Evolutionary conservation across 2,888 invertebrate genomes (phyloP).

Genomic region (Malthinus seriepunctatus): DNA sequence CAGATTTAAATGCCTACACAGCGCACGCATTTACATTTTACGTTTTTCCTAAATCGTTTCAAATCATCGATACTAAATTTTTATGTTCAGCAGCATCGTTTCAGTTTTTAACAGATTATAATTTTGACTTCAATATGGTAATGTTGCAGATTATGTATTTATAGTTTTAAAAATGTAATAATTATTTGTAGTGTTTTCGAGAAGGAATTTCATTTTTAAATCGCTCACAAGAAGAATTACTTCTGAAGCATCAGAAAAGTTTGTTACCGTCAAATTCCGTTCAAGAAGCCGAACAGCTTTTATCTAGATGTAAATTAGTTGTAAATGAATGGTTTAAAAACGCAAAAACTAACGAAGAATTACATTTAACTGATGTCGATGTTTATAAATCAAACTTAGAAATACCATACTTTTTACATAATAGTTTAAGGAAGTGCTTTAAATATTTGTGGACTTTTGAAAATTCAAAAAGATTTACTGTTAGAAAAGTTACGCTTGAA

Average conservation of each 20-base stretch:
- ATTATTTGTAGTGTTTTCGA: slow-evolving; percentile 63
- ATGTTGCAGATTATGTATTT: not conserved
- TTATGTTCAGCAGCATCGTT: slow-evolving; percentile 66
- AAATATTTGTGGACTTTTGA: slow-evolving; percentile 48
- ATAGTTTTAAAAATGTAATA: not conserved
- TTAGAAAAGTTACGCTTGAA: slow-evolving; percentile 47
- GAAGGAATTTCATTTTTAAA: slow-evolving; percentile 71
- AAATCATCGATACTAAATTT: slow-evolving; percentile 63
- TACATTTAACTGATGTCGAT: slow-evolving; percentile 39
- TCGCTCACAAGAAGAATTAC: slow-evolving; percentile 56
- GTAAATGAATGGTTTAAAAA: slow-evolving; percentile 50
- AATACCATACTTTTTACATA: slow-evolving; percentile 63
- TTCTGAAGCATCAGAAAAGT: slow-evolving; percentile 32
- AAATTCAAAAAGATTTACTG: slow-evolving; percentile 46
- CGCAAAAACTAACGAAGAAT: slow-evolving; percentile 39
- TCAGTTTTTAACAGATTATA: slow-evolving; percentile 64
- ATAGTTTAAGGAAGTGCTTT: slow-evolving; percentile 61
- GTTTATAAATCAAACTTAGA: slow-evolving; percentile 54
- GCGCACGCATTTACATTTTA: slow-evolving; percentile 71
- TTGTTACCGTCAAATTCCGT: slow-evolving; percentile 35
- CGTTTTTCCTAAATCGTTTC: slow-evolving; percentile 67
- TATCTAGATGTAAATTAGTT: slow-evolving; percentile 47
- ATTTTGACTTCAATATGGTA: slow-evolving; percentile 77
- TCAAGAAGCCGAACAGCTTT: slow-evolving; percentile 50
- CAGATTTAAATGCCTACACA: slow-evolving; percentile 62